Conservation (phyloP, 1,140 invertebrate species). For the Helicoverpa zea region DNA sequence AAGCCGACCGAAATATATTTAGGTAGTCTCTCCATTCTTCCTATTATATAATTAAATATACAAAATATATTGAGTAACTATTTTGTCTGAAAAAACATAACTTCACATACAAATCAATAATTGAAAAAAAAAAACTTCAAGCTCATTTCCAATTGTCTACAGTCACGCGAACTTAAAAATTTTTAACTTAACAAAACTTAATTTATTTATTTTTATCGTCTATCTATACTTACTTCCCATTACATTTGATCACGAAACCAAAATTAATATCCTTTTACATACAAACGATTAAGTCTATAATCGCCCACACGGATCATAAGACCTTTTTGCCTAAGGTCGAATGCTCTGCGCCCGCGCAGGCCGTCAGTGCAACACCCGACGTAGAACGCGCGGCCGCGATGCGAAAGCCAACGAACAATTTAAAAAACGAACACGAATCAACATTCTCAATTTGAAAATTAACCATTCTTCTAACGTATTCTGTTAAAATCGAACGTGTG, state of each 20-base stretch:
- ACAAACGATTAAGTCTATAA: slow-evolving; percentile 24
- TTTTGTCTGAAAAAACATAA: background rate
- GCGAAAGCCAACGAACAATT: slow-evolving; percentile 72
- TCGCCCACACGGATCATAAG: slow-evolving; percentile 38
- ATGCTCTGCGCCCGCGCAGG: slow-evolving; percentile 61
- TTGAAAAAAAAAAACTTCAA: background rate
- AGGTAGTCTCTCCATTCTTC: no score
- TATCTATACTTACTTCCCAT: slow-evolving; percentile 12
- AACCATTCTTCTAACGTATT: slow-evolving; percentile 41
- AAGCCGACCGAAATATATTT: no score
- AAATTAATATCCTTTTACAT: slow-evolving; percentile 16
- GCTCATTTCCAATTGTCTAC: background rate
- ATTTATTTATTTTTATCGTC: slow-evolving; percentile 11
- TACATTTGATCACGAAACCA: background rate
- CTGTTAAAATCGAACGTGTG: slow-evolving; percentile 49
- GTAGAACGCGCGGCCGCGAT: slow-evolving; percentile 78
- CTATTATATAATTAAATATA: no score
- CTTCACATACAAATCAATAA: background rate
- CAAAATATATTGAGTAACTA: no score
- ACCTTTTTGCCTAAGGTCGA: slow-evolving; percentile 50
- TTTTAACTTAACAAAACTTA: background rate
- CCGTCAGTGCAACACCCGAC: slow-evolving; percentile 67
- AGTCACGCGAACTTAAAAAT: background rate
- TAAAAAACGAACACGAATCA: slow-evolving; percentile 66
- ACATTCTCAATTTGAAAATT: slow-evolving; percentile 56